Percentiles rank a stretch among this genome's conserved stretches.
Conservation (phyloP, 2,888 invertebrate species). For the Mimas tiliae region DNA sequence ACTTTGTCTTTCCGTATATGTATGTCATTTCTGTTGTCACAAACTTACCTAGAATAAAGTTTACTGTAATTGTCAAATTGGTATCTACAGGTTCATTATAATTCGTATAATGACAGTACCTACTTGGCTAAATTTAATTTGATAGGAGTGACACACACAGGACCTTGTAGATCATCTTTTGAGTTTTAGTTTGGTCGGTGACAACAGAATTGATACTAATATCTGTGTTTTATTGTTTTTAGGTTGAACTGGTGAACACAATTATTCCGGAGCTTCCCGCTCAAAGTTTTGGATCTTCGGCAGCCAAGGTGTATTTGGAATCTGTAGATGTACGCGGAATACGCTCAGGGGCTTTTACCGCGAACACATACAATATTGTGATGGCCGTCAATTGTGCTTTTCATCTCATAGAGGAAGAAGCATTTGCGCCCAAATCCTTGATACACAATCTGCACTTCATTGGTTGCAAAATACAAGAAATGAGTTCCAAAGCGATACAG, state of each 20-base stretch:
- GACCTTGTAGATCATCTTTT: too few relatives aligned
- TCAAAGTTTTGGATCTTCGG: conserved; percentile 87
- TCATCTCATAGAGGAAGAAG: conserved; percentile 84
- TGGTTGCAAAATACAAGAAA: conserved; percentile 82
- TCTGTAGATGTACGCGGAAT: conserved; percentile 81
- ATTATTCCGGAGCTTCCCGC: conserved; percentile 84
- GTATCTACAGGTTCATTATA: too few relatives aligned
- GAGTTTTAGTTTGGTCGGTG: too few relatives aligned
- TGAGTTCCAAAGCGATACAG: conserved; percentile 85
- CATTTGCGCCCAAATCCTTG: conserved; percentile 86
- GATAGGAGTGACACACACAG: too few relatives aligned
- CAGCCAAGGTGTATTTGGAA: conserved; percentile 85
- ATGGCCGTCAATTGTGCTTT: conserved; percentile 86
- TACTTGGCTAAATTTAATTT: too few relatives aligned
- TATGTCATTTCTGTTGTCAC: background rate
- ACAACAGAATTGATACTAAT: too few relatives aligned
- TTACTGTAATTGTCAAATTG: too few relatives aligned
- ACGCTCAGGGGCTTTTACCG: conserved; percentile 87
- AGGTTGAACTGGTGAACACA: conserved; percentile 88
- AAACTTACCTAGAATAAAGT: too few relatives aligned
- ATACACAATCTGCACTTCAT: conserved; percentile 86
- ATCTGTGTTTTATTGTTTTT: conserved; percentile 48
- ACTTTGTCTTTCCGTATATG: conserved; percentile 8
- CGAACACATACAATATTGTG: conserved; percentile 86
- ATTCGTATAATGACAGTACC: too few relatives aligned